These are phyloP conservation scores for Ophonus ardosiacus DNA, from an alignment of 2,888 invertebrate genomes.

Conservation along the genomic window DNA sequence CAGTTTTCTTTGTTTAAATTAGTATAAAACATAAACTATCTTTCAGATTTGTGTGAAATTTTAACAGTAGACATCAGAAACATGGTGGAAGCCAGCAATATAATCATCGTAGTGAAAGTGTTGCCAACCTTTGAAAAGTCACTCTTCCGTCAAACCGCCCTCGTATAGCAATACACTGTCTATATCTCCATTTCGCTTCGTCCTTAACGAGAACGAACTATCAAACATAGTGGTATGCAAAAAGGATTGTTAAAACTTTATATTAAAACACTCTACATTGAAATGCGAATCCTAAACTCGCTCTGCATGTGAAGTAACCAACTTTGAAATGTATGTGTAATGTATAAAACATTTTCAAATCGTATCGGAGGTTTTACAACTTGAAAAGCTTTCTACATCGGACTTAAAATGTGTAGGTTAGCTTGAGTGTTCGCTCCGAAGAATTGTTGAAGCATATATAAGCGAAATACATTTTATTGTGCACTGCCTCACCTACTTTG, in stretches of 20 bases:
- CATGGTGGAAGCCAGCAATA: too few relatives aligned
- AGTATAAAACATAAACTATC: too few relatives aligned
- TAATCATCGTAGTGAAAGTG: too few relatives aligned
- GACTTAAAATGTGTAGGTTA: constrained; percentile 42
- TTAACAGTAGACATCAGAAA: too few relatives aligned
- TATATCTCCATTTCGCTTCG: neutral
- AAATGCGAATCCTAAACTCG: constrained; percentile 30
- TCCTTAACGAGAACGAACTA: neutral
- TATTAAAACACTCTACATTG: constrained; percentile 38
- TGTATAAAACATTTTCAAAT: constrained; percentile 57
- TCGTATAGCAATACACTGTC: neutral
- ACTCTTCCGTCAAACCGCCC: too few relatives aligned
- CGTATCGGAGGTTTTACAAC: constrained; percentile 54
- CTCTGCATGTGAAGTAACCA: constrained; percentile 6
- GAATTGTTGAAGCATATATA: constrained; percentile 43
- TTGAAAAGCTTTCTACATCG: constrained; percentile 56
- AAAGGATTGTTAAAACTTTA: constrained; percentile 18
- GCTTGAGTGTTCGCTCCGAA: neutral
- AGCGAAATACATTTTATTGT: constrained; percentile 38
- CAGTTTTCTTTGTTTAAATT: too few relatives aligned
- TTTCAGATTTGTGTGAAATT: too few relatives aligned
- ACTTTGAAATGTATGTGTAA: constrained; percentile 48
- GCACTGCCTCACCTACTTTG: constrained; percentile 21
- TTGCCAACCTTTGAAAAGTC: too few relatives aligned
- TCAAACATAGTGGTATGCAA: neutral